These are phyloP conservation scores for Lampris megalopsis DNA, from an alignment of 2,113 vertebrate species.

Conservation along the genomic window DNA sequence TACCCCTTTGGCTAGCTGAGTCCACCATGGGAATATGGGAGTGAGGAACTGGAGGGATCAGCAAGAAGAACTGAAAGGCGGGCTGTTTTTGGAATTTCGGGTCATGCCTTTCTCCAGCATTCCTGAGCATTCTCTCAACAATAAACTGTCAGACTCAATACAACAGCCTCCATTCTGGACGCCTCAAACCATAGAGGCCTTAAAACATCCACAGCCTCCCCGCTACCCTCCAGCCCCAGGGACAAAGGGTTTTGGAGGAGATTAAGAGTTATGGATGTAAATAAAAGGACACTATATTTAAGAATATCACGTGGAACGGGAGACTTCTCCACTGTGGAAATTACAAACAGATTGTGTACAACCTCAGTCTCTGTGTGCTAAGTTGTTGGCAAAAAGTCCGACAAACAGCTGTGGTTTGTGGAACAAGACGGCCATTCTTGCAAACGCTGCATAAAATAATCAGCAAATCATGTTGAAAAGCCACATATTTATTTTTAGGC, in stretches of 20 bases:
- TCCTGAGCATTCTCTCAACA: conserved; percentile 68
- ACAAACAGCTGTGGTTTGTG: conserved; percentile 33
- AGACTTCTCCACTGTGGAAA: conserved; percentile 14
- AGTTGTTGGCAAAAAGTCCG: conserved; percentile 27
- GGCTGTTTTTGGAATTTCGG: conserved; percentile 73
- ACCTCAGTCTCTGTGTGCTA: conserved; percentile 26
- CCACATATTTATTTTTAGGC: conserved; percentile 64
- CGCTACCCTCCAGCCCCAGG: conserved; percentile 8
- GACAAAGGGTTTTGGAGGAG: conserved; percentile 31
- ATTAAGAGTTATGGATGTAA: conserved; percentile 36
- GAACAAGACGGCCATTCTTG: conserved; percentile 39
- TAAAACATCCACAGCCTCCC: conserved; percentile 23
- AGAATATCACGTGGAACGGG: conserved; percentile 41
- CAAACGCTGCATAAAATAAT: conserved; percentile 38
- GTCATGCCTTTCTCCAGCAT: conserved; percentile 77
- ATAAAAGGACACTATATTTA: conserved; percentile 35
- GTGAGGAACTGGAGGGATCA: conserved; percentile 61
- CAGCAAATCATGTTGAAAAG: conserved; percentile 39
- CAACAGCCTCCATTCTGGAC: conserved; percentile 65
- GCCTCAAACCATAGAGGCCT: conserved; percentile 29
- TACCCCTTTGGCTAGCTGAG: conserved; percentile 51
- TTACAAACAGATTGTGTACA: conserved; percentile 38
- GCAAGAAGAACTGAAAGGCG: conserved; percentile 71
- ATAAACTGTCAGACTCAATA: conserved; percentile 59
- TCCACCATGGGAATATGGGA: conserved; percentile 68